Base-by-base conservation (phyloP, 2,113 vertebrate species). In the Calypte anna region DNA sequence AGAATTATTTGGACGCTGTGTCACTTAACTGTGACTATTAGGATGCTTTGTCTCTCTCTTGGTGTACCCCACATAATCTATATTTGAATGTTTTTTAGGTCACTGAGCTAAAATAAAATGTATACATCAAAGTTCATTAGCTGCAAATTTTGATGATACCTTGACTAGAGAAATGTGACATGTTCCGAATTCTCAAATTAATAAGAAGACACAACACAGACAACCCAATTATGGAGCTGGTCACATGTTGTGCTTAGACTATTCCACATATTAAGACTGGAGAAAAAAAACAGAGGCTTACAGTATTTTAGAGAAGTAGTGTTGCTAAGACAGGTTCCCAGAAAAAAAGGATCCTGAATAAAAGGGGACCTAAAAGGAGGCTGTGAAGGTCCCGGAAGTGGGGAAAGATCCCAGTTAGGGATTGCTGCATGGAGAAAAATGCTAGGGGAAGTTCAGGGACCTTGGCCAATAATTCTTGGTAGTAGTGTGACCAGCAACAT, bases 41-140 rank as follows among this genome's bases (percentile, higher is more conserved):
- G n/a, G 43, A 83, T 80, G 28, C 31, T 96, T 91, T 73, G 53
- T 72, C 73, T 80, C 40, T 93, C 2, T 73, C 50, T 67, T 89
- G 36, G n/a, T 80, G 38, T 88, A 36, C 28, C 22, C 31, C 31
- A 51, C 59, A 51, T 83, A 82, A 81, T 69, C 72, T 88, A 43
- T 28, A 74, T 44, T 82, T 64, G 19, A 91, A 67, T 0, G 1
- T 69, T 85, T 89, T 95, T 94, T 87, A 93, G 66, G 82, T 93
- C 82, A 83, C 55, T 33, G 44, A 77, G 14, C 30, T 53, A 67
- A 93, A 83, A 38, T 38, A 38, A 40, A 40, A 40, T 40, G 40
- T 40, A 40, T 40, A 40, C 40, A 13, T 40, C 40, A 40, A 40
- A 40, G 40, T 40, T 40, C 40, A 13, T 3, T 68, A 46, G 6